Evolutionary conservation across 2,113 vertebrate species (phyloP), one percentile per base, ranked within the genome.

Genomic region (Acrocephalus kingi): DNA sequence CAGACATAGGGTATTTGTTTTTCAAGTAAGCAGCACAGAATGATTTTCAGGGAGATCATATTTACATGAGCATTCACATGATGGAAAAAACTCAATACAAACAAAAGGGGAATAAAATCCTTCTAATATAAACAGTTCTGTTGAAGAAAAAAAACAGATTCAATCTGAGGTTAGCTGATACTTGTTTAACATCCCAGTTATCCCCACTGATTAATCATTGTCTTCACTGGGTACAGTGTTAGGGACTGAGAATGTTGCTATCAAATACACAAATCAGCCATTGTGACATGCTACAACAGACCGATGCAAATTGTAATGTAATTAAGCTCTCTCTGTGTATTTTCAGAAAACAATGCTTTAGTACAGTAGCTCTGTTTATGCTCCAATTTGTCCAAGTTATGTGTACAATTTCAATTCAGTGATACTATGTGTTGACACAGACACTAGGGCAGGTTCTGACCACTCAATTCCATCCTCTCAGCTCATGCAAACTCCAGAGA

Each of bases 1-100:
- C 0, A 95, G 64, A 96, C 94, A 97, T 84, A 87, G 94, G 84
- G 83, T 91, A 92, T 91, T 97, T 76, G 66, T 96, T 97, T 98
- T 94, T 93, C 79, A 97, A 97, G 78, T 83, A 93, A 93, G 90
- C 94, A 96, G 87, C 94, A 97, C 30, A 13, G 58, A 81, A 89
- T 82, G 66, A 80, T 23, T 89, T 97, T 96, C 93, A 94, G 83
- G 87, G 95, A 97, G 83, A 97, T 95, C 71, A 92, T 95, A 85
- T 97, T 98, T 97, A 97, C 71, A 88, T 84, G 59, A 95, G 64
- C 11, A 7, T 93, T 94, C 75, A 95, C 75, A 96, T 96, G 92
- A 97, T 84, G 93, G 94, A 97, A 97, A 97, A 74, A 96, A 95
- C 92, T 96, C 89, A 84, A 72, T 92, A 97, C 39, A 81, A 96